Percentiles rank a stretch among this genome's conserved stretches.
phyloP scores from a whole-genome alignment of 2,113 vertebrate genomes.

The Python bivittatus region DNA sequence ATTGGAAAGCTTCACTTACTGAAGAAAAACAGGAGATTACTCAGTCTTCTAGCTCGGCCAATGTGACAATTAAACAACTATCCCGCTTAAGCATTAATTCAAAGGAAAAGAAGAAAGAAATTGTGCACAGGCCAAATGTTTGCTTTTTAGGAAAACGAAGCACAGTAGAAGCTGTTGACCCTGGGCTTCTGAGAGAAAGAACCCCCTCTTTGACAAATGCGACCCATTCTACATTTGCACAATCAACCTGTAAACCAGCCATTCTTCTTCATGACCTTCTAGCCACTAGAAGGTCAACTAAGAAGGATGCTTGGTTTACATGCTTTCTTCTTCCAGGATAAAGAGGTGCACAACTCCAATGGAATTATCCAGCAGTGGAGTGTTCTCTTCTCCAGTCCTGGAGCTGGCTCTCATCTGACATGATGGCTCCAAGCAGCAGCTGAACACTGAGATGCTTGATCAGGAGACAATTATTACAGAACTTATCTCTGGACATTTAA shows the following conservation, averaged over 20 bases:
- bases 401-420: not conserved
- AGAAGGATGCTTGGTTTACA: not conserved
- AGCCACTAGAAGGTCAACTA: not conserved
- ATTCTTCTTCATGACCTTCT: no score
- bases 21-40: not conserved
- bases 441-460: conserved; percentile 44
- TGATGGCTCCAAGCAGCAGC: not conserved
- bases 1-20: not conserved
- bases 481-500: conserved; percentile 31
- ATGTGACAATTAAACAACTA: not conserved
- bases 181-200: no score
- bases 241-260: no score
- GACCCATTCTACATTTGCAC: not conserved
- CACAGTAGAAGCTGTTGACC: not conserved
- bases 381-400: not conserved
- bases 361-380: not conserved
- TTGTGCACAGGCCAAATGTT: not conserved
- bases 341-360: not conserved
- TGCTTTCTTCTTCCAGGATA: no score
- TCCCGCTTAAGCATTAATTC: not conserved
- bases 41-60: not conserved
- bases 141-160: not conserved
- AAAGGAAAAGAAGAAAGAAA: not conserved
- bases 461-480: conserved; percentile 32
- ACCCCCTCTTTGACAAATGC: not conserved